A percentile compares a stretch with the other conserved stretches of the same genome.
Evolutionary conservation across 2,797 vertebrate species (phyloP).

Genomic region (Pangasius macronema): DNA sequence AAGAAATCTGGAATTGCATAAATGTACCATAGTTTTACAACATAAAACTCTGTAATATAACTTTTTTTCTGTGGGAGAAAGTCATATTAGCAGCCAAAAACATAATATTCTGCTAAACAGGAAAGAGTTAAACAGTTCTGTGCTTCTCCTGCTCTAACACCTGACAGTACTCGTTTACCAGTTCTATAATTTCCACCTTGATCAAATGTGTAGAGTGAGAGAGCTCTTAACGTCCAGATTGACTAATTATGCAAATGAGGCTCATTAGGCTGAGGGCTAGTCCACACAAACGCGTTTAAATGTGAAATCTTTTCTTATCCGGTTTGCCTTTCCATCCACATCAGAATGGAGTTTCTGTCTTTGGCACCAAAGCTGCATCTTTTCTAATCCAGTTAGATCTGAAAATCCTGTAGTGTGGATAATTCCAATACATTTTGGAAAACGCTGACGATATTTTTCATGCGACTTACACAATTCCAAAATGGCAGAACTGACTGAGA

Average conservation of each 20-base stretch:
- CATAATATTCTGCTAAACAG: background rate
- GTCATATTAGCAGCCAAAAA: background rate
- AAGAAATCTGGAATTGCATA: background rate
- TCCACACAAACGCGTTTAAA: background rate
- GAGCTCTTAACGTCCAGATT: slow-evolving; percentile 12
- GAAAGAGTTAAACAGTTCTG: background rate
- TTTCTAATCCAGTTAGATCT: background rate
- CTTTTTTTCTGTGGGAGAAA: background rate
- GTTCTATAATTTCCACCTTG: slow-evolving; percentile 23
- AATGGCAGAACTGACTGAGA: background rate
- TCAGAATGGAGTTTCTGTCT: background rate
- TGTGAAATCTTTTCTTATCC: background rate
- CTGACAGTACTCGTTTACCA: slow-evolving; percentile 5
- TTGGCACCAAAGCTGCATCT: background rate
- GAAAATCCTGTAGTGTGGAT: background rate
- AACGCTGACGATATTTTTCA: background rate
- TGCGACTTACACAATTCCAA: background rate
- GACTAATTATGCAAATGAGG: slow-evolving; percentile 17
- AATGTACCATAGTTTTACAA: background rate
- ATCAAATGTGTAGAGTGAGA: background rate
- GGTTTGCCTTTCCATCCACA: background rate
- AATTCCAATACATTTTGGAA: no score
- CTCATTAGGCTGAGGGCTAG: slow-evolving; percentile 4
- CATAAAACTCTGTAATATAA: no score
- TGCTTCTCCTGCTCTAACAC: background rate